phyloP scores from a whole-genome alignment of 1,140 invertebrate genomes.

The Mamestra configurata region DNA sequence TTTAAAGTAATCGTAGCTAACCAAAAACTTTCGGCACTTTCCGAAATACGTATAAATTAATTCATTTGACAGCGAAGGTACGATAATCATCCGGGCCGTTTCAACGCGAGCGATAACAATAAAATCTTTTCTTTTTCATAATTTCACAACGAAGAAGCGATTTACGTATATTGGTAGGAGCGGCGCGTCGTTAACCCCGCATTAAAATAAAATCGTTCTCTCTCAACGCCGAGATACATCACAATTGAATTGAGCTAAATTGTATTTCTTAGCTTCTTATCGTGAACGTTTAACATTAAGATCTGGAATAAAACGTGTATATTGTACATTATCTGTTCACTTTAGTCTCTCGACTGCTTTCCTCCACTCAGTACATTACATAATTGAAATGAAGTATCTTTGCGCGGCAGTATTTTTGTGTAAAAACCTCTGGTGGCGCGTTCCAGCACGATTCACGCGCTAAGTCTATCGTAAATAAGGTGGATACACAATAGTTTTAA shows the following conservation, averaged over 20 bases:
- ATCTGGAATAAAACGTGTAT: slow-evolving; percentile 19
- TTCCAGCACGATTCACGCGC: slow-evolving; percentile 44
- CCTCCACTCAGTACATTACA: slow-evolving; percentile 30
- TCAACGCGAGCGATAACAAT: slow-evolving; percentile 25
- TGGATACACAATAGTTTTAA: slow-evolving; percentile 29
- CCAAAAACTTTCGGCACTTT: background rate
- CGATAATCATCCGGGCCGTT: slow-evolving; percentile 11
- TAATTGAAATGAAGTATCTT: slow-evolving; percentile 47
- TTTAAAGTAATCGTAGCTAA: background rate
- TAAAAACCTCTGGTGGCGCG: slow-evolving; percentile 44
- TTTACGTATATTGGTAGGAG: slow-evolving; percentile 30
- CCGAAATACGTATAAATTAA: background rate
- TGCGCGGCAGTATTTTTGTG: slow-evolving; percentile 37
- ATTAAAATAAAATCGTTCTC: slow-evolving; percentile 32
- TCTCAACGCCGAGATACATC: slow-evolving; percentile 22
- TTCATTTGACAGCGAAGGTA: slow-evolving; percentile 24
- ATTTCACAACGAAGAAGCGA: slow-evolving; percentile 13
- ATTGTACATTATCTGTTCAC: slow-evolving; percentile 15
- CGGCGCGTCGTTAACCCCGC: slow-evolving; percentile 34
- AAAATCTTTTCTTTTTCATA: slow-evolving; percentile 34
- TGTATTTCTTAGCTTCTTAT: slow-evolving; percentile 18
- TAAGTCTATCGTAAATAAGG: slow-evolving; percentile 44
- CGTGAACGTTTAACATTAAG: slow-evolving; percentile 18
- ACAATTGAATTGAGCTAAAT: slow-evolving; percentile 35
- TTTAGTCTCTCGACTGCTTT: slow-evolving; percentile 17